Conservation (phyloP, 1,140 invertebrate genomes). For the Oppia nitens region DNA sequence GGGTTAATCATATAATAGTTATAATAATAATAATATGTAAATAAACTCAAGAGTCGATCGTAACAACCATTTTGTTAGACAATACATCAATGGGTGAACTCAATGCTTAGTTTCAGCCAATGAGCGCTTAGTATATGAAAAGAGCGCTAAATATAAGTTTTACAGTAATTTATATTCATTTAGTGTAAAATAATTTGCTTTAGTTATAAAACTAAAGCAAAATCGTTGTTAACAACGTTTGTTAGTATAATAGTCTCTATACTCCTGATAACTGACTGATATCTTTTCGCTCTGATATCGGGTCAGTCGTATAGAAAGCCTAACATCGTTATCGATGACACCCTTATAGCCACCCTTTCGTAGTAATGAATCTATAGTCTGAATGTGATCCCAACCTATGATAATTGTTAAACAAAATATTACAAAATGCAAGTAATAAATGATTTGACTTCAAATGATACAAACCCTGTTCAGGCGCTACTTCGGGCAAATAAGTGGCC, state of each 20-base stretch:
- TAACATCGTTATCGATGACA: constrained; percentile 61
- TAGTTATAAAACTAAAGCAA: background rate
- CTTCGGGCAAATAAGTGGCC: constrained; percentile 93
- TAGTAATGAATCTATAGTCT: constrained; percentile 92
- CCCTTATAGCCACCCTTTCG: constrained; percentile 93
- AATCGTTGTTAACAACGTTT: background rate
- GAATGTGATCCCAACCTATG: constrained; percentile 83
- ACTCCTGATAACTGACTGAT: constrained; percentile 63
- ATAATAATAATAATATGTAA: background rate
- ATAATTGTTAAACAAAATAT: constrained; percentile 10
- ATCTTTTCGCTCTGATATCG: constrained; percentile 83
- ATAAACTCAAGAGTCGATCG: background rate
- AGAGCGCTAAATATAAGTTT: background rate
- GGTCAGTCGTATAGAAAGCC: constrained; percentile 75
- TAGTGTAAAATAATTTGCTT: background rate
- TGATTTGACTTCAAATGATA: background rate
- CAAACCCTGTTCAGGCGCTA: constrained; percentile 80
- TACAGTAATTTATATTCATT: background rate
- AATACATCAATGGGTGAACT: background rate
- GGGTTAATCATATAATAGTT: too few relatives aligned
- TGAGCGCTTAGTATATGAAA: background rate
- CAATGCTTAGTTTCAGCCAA: background rate
- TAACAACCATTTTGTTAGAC: background rate
- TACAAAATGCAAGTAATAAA: background rate
- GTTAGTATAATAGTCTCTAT: constrained; percentile 26